Evolutionary conservation across 92 coral and sea anemone genomes (phyloP), one percentile per base, ranked within the genome.

Genomic region (Porites rus): DNA sequence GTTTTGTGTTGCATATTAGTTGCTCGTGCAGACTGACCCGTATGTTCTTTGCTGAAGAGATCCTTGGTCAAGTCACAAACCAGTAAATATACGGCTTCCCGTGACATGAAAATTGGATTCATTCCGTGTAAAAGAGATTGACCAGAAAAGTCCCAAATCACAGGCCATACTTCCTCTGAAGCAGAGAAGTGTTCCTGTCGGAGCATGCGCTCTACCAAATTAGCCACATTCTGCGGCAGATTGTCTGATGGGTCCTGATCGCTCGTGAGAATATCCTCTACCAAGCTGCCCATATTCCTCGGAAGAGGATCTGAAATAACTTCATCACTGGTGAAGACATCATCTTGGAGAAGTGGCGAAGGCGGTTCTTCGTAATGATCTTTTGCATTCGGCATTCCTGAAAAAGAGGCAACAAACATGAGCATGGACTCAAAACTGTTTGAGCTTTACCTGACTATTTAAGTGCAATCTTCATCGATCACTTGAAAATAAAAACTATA

Each of bases 121-220:
- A 77, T 51, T 69, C 83, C 88, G 43, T 85, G 76, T 24, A 76
- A 85, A 4, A 76, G 76, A 43, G 82, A 66, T 69, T 85, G 88
- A 46, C 88, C 88, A 24, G 88, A 67, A 53, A 85, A 85, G 69
- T 85, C 88, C 88, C 88, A 85, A 76, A 85, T 67, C 58, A 76
- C 88, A 9, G 88, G 88, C 82, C 83, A 85, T 5, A 85, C 81
- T 56, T 85, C 83, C 8, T 77, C 88, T 8, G 22, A 18, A 1
- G 56, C 60, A 65, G 31, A 50, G 1, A 73, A 18, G 46, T 43
- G 56, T 22, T 66, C 88, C 68, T 76, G 76, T 50, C 9, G 6
- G 14, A 85, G 88, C 18, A 85, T 66, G 46, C 83, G 67, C 53
- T 85, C 88, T 16, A 85, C 88, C 61, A 85, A 69, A 60, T 3